These are phyloP conservation scores for Myathropa florea DNA, from an alignment of 2,888 invertebrate species.

Conservation along the genomic window DNA sequence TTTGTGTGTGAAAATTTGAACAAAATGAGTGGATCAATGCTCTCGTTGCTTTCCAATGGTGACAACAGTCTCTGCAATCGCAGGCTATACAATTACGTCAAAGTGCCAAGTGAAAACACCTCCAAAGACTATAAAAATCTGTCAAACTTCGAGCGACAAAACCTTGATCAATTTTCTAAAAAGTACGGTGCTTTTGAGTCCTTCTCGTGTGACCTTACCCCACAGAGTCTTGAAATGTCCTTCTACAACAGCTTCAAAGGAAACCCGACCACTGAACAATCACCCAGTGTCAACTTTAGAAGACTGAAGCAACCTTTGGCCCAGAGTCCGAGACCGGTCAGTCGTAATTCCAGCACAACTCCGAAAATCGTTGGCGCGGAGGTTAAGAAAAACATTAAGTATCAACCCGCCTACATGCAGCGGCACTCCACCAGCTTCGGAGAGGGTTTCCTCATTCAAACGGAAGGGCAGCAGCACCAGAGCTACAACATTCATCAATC, in stretches of 20 bases:
- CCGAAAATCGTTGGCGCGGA: conserved; percentile 55
- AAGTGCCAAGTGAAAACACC: not conserved
- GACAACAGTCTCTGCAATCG: conserved; percentile 1
- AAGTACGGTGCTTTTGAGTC: not conserved
- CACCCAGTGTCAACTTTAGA: not conserved
- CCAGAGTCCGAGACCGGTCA: not conserved
- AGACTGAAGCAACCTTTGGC: not conserved
- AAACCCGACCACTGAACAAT: not conserved
- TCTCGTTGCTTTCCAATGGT: conserved; percentile 7
- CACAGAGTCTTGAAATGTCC: not conserved
- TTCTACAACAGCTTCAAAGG: not conserved
- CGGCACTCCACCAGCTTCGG: conserved; percentile 27
- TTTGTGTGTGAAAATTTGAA: not conserved
- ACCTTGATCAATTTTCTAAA: not conserved
- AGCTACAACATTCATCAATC: not conserved
- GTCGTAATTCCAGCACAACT: conserved; percentile 11
- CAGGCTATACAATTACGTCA: not conserved
- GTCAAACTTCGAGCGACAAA: conserved; percentile 33
- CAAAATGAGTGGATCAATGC: conserved; percentile 51
- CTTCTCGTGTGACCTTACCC: not conserved
- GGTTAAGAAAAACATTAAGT: conserved; percentile 31
- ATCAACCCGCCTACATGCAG: conserved; percentile 45
- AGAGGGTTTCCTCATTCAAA: not conserved
- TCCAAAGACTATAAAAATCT: conserved; percentile 47
- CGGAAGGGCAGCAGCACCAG: not conserved